Evolutionary conservation across 2,113 vertebrate species (phyloP).

Genomic region (Lepidothrix coronata): DNA sequence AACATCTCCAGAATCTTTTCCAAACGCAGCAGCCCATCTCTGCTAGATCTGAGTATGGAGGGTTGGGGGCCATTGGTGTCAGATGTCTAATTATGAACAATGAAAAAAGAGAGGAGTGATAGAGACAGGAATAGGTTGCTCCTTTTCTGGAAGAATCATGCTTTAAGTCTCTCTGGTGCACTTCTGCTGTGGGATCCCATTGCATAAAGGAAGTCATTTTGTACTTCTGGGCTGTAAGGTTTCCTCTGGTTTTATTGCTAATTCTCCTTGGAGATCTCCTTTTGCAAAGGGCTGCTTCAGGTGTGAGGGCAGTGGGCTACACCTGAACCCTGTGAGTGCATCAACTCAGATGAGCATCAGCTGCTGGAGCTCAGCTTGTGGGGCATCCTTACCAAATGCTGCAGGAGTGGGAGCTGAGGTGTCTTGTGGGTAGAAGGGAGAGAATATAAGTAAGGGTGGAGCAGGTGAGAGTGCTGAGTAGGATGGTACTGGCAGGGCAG

Average conservation of each 20-base stretch:
- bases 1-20: not conserved
- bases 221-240: not conserved
- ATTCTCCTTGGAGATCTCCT: not conserved
- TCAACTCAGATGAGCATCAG: not conserved
- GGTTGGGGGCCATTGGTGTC: not conserved
- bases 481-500: rapidly evolving
- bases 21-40: too few relatives aligned
- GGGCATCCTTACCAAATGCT: not conserved
- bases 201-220: not conserved
- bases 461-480: rapidly evolving
- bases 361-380: not conserved
- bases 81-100: not conserved
- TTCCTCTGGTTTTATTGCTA: not conserved
- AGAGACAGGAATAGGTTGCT: not conserved
- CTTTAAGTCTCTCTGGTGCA: not conserved
- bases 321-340: not conserved
- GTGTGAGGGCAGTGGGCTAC: not conserved
- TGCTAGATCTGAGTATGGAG: not conserved
- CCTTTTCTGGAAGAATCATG: not conserved
- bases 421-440: not conserved
- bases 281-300: not conserved
- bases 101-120: not conserved
- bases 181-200: not conserved
- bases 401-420: not conserved
- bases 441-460: not conserved